These are phyloP conservation scores for Ginglymostoma cirratum DNA, from an alignment of 2,113 vertebrate species.

Conservation along the genomic window DNA sequence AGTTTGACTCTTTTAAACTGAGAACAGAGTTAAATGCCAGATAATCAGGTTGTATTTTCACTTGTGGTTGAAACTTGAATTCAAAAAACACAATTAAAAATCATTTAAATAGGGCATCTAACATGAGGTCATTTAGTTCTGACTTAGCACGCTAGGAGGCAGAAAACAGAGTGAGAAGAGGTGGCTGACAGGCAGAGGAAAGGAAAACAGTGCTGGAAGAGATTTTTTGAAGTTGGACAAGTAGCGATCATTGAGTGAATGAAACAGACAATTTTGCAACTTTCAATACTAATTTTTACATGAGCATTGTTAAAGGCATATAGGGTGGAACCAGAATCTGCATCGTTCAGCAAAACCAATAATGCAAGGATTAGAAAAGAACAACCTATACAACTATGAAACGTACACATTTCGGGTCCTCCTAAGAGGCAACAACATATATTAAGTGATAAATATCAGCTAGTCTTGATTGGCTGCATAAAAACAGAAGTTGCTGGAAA, in stretches of 20 bases:
- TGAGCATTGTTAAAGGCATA: neutral
- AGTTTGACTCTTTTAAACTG: neutral
- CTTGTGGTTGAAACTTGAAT: neutral
- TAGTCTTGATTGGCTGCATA: neutral
- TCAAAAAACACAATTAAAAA: neutral
- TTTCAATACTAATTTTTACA: neutral
- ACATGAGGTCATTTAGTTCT: neutral
- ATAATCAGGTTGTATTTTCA: neutral
- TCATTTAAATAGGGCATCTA: neutral
- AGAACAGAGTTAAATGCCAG: neutral
- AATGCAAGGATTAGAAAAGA: neutral
- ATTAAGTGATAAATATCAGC: too few relatives aligned
- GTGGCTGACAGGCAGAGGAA: neutral
- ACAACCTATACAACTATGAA: neutral
- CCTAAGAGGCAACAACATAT: neutral
- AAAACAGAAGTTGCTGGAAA: too few relatives aligned
- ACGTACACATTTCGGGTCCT: neutral
- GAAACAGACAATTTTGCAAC: neutral
- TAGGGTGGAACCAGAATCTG: neutral
- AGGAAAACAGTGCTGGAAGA: neutral
- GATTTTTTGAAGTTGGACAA: neutral
- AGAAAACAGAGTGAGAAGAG: neutral
- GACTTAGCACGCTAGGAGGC: neutral
- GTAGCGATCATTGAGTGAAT: neutral
- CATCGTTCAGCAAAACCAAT: neutral